Evolutionary conservation across 1,140 invertebrate genomes (phyloP).

Genomic region (Adelges cooleyi): DNA sequence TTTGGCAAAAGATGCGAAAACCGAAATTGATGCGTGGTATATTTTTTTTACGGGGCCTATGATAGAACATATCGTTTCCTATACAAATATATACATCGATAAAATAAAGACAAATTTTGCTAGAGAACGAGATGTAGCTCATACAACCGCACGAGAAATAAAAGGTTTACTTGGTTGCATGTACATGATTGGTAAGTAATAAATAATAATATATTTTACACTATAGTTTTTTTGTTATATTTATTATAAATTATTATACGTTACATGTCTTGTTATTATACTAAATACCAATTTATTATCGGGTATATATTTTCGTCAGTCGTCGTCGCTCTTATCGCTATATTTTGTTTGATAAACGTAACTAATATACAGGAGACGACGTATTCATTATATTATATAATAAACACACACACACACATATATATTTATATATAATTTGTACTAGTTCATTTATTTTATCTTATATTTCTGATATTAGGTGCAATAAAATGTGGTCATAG

Average conservation of each 20-base stretch:
- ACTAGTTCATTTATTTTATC: background rate
- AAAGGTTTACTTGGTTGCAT: background rate
- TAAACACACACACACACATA: too few relatives aligned
- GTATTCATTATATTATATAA: background rate
- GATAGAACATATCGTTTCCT: background rate
- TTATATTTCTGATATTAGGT: slow-evolving; percentile 1
- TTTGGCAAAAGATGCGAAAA: background rate
- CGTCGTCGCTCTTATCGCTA: background rate
- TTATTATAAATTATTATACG: background rate
- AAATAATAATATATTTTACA: background rate
- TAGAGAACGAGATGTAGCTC: background rate
- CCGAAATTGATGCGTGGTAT: background rate
- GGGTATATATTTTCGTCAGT: background rate
- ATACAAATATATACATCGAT: background rate
- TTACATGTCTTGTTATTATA: background rate
- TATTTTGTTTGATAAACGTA: background rate
- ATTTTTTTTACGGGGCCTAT: background rate
- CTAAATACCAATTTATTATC: background rate
- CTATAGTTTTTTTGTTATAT: slow-evolving; percentile 6
- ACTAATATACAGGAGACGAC: too few relatives aligned
- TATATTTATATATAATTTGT: too few relatives aligned
- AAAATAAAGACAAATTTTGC: background rate
- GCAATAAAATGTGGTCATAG: slow-evolving; percentile 4
- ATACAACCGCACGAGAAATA: background rate
- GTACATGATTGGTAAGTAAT: background rate